Evolutionary conservation across 1,140 invertebrate species (phyloP).

Genomic region (Drosophila ficusphila): DNA sequence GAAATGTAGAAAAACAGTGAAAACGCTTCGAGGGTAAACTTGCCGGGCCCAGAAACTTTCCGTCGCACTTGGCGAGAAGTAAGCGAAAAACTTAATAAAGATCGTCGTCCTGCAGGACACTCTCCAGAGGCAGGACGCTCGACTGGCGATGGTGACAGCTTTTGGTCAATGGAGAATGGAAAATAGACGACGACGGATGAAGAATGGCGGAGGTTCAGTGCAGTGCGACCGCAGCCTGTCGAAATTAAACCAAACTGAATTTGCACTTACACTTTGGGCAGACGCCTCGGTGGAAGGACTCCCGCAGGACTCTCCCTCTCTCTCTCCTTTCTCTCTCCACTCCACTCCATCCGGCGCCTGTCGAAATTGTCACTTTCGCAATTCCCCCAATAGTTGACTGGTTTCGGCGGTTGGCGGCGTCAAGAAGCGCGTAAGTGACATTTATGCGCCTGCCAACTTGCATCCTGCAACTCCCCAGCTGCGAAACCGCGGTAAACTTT

Average conservation of each 20-base stretch:
- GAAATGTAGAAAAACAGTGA: constrained; percentile 78
- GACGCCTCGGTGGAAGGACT: neutral
- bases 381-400: constrained; percentile 64
- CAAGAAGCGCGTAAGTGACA: constrained; percentile 81
- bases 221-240: constrained; percentile 72
- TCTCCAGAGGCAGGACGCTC: constrained; percentile 1
- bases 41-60: constrained; percentile 60
- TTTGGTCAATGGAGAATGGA: constrained; percentile 62
- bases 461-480: constrained; percentile 23
- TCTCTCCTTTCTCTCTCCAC: too few species aligned
- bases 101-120: constrained; percentile 56
- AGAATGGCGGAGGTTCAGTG: constrained; percentile 6
- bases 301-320: constrained; percentile 2
- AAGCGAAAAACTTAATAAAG: constrained; percentile 82
- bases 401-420: constrained; percentile 21
- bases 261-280: constrained; percentile 72
- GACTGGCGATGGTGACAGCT: constrained; percentile 48
- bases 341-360: constrained; percentile 28
- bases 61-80: constrained; percentile 76
- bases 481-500: constrained; percentile 18
- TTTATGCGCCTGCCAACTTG: constrained; percentile 75
- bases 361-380: constrained; percentile 82
- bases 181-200: neutral
- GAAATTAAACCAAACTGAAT: constrained; percentile 83
- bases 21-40: constrained; percentile 76